Evolutionary conservation across 23 tunicate species (phyloP), one percentile per base, ranked within the genome.

Genomic region (Phallusia fumigata): DNA sequence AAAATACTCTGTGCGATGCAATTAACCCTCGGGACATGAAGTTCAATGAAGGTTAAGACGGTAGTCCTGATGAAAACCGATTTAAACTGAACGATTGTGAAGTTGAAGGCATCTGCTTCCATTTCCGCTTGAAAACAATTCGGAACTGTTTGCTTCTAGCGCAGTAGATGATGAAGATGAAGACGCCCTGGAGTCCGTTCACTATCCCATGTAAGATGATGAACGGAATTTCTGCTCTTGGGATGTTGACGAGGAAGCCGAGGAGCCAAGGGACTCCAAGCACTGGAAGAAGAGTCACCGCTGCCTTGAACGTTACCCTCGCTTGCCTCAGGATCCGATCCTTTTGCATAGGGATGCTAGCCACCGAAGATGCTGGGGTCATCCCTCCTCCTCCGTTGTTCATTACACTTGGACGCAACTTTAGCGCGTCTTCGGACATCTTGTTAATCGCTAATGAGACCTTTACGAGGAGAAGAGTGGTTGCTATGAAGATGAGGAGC

Each of bases 151-250:
- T 49, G 76, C 85, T 89, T 52, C 45, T 75, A 18, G 75, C 77
- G 36, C 82, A 79, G 65, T 89, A 89, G 65, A 89, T 84, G 34
- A 78, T 47, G 58, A 89, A 89, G 19, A 89, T 72, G 32, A 85
- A 80, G n/a, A 84, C 81, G 12, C 94, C 94, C 80, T 89, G 94
- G 69, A 89, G 78, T 15, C 94, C 94, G 82, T 84, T 89, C 2
- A 83, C 74, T 0, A 89, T 36, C 1, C 94, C 88, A 32, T 84
- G 83, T 6, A 89, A 80, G 31, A 77, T 76, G 6, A 83, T 52
- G 76, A 89, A 89, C 21, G 78, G 26, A 13, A 84, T 81, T 74
- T 89, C 94, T 18, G 88, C 82, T 35, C 79, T 52, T 19, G 87
- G 85, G 33, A 89, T 84, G 78, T 89, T 89, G 49, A 89, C 94